Base-by-base conservation (phyloP, 2,797 vertebrate genomes). In the Thunnus albacares region DNA sequence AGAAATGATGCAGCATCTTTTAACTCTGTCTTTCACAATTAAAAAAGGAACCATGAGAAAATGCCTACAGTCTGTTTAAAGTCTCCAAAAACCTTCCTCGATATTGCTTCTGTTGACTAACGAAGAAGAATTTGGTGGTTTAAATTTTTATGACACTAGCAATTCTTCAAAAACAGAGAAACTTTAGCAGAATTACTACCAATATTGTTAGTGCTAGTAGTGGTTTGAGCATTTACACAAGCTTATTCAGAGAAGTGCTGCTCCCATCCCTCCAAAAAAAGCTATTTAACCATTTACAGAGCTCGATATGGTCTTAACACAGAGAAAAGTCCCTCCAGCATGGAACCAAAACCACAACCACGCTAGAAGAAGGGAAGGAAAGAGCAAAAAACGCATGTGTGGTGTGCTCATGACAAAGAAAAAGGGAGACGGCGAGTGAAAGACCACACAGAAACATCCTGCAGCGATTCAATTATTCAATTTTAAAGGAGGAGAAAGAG, bases 391-490 rank as follows among this genome's bases (percentile, higher is more conserved):
- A 86, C 66, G 22, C 51, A 80, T 83, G 84, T 82, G 81, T 14
- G 74, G 87, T 81, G 83, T 81, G 66, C 80, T 80, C 69, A 81
- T 76, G 80, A 71, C 79, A 77, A 68, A 83, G 60, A 72, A 77
- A 75, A 68, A 81, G 67, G 35, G 57, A 60, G 73, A 73, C 63
- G 45, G 78, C n/a, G 30, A 83, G 68, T 55, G 24, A 81, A 68
- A 79, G 89, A 90, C 91, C 86, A 89, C 89, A 92, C 81, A 84
- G 87, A 91, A 93, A 93, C 79, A 83, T 89, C 88, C 91, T 90
- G 79, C 82, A 90, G 87, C 75, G 53, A 91, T 92, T 93, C 84
- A 92, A 89, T 89, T 88, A 88, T 90, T 92, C 82, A 86, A 92
- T 91, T 17, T 87, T 35, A 57, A 61, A 83, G 69, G 84, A 82